These are phyloP conservation scores for Mamestra brassicae DNA, from an alignment of 2,888 invertebrate genomes.

Conservation along the genomic window DNA sequence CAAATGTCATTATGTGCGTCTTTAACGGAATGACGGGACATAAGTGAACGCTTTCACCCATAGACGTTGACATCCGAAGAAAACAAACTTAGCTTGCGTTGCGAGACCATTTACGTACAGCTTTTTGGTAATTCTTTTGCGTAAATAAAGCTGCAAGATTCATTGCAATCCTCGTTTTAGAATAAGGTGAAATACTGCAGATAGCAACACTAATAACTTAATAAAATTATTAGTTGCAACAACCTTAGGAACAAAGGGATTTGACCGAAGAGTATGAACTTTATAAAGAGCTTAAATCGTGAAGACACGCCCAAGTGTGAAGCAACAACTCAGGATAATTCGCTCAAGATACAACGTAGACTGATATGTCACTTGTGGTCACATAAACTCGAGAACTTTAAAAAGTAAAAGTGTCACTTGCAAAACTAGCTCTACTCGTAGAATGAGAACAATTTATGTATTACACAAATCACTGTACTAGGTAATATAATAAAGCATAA, in stretches of 20 bases:
- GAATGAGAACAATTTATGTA: conserved; percentile 62
- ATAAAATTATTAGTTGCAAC: not conserved
- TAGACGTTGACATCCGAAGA: conserved; percentile 28
- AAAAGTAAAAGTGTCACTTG: conserved; percentile 84
- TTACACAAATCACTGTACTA: conserved; percentile 59
- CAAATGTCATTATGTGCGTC: conserved; percentile 62
- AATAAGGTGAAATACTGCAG: not conserved
- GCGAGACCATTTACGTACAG: not conserved
- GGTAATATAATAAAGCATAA: conserved; percentile 63
- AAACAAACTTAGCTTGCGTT: conserved; percentile 43
- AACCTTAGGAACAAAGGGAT: conserved; percentile 20
- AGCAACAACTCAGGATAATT: conserved; percentile 20
- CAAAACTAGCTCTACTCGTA: conserved; percentile 69
- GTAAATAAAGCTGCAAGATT: not conserved
- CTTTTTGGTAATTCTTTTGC: not conserved
- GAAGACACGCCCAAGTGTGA: conserved; percentile 17
- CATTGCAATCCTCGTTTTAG: not conserved
- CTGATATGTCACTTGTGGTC: conserved; percentile 37
- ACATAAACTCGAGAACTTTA: conserved; percentile 38
- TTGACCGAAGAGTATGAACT: conserved; percentile 36
- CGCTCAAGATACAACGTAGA: conserved; percentile 25
- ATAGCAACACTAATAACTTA: not conserved
- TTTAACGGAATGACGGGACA: conserved; percentile 49
- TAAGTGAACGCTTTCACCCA: conserved; percentile 59
- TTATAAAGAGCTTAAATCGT: conserved; percentile 17